Base-by-base conservation (phyloP, 2,888 invertebrate species). In the Pollenia angustigena region DNA sequence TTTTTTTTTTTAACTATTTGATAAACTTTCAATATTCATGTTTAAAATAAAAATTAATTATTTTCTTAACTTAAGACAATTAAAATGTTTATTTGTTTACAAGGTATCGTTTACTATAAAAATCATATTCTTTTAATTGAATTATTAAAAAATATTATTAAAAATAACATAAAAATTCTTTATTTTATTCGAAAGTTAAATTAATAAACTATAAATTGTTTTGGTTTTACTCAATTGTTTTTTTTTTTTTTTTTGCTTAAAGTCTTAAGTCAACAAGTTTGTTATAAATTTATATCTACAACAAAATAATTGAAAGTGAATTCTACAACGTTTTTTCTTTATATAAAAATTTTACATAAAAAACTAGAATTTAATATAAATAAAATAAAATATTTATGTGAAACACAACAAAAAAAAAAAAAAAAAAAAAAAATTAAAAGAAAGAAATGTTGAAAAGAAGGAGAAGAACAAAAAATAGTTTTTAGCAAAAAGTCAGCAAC, bases 221-320 rank as follows among this genome's bases (percentile, higher is more conserved):
- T 60, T 40, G 60, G 7, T 50, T 50, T 1, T 60, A 16, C 4
- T 8, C 40, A 2, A 3, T 44, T 44, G 14, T 42, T 18, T 14
- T 50, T n/a, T 18, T 23, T 48, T 56, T 52, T 62, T 44, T 50
- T 52, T 52, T 46, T 48, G 14, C 40, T 60, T 42, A 23, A 48
- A 58, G 56, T 83, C 40, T 56, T 46, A 71, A 56, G 82, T 60
- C 82, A 69, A 82, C 75, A 78, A 72, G 42, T 83, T 78, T 32
- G 23, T 50, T 50, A 4, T 2, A 18, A 69, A 62, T 71, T 46
- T 46, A 40, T 42, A 64, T 2, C 2, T 2, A 23, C 23, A 23
- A 23, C 23, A 23, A 32, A 32, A 12, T 64, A 76, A 83, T 76
- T 78, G 83, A 83, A 83, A 83, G 83, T 64, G 78, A 83, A 78